Percentiles rank a stretch among this genome's conserved stretches.
These are phyloP conservation scores for Craseonycteris thonglongyai DNA, from an alignment of 2,113 vertebrate species.

Conservation along the genomic window DNA sequence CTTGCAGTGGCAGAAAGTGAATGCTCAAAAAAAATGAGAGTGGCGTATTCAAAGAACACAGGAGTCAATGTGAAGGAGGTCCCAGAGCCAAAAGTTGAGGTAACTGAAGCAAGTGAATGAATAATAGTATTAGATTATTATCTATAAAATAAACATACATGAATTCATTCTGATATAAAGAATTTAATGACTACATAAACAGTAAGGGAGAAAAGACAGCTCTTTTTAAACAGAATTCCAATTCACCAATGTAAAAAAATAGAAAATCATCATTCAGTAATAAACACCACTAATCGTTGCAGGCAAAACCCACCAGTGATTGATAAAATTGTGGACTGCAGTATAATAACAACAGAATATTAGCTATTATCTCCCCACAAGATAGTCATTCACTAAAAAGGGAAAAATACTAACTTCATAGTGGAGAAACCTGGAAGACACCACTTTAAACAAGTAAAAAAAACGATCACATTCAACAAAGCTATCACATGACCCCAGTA, in stretches of 20 bases:
- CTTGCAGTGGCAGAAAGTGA: neutral
- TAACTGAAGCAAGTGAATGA: neutral
- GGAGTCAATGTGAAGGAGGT: neutral
- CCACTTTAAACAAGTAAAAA: neutral
- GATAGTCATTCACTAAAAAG: neutral
- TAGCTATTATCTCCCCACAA: neutral
- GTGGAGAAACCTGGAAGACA: neutral
- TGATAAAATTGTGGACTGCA: neutral
- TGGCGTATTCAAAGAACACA: neutral
- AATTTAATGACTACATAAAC: neutral
- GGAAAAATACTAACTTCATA: neutral
- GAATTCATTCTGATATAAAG: neutral
- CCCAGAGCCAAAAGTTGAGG: neutral
- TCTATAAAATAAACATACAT: neutral
- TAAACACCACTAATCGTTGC: neutral
- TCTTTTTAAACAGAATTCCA: constrained; percentile 2
- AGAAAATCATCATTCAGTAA: neutral
- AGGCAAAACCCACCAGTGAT: neutral
- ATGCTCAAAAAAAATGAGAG: neutral
- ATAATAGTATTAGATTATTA: neutral
- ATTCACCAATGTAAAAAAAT: neutral
- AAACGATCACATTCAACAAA: neutral
- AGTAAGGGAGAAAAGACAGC: neutral
- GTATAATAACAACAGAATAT: neutral
- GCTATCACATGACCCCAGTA: neutral